phyloP scores from a whole-genome alignment of 2,888 invertebrate species.

The Pterostichus niger region DNA sequence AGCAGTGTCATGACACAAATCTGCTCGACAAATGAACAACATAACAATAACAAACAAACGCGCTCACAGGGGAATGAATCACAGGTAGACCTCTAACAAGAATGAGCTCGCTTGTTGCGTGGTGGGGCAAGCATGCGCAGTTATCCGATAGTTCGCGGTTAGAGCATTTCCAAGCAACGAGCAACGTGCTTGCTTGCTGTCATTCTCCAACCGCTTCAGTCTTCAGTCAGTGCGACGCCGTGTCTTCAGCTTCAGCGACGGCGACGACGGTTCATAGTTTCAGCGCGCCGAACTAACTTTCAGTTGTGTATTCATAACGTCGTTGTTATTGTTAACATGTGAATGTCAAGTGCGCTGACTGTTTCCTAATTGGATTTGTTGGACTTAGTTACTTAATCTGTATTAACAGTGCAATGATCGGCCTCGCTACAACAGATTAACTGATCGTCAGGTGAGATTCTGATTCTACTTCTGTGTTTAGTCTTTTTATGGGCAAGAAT shows the following conservation, averaged over 20 bases:
- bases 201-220: too few relatives aligned
- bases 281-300: background rate
- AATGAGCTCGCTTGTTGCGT: background rate
- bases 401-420: conserved; percentile 4
- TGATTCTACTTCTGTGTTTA: background rate
- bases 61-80: background rate
- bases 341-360: too few relatives aligned
- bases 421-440: background rate
- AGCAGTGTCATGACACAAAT: too few relatives aligned
- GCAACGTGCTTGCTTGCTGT: conserved; percentile 7
- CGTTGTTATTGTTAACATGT: too few relatives aligned
- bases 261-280: too few relatives aligned
- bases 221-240: background rate
- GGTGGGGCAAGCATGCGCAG: conserved; percentile 32
- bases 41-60: too few relatives aligned
- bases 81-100: background rate
- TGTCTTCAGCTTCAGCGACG: background rate
- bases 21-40: too few relatives aligned
- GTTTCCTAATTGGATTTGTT: too few relatives aligned
- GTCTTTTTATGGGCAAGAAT: too few relatives aligned
- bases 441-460: conserved; percentile 52
- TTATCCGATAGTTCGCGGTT: conserved; percentile 36
- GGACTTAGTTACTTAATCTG: background rate
- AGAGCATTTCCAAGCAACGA: conserved; percentile 26
- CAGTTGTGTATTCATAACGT: too few relatives aligned